Base-by-base conservation (phyloP, 2,888 invertebrate genomes). In the Elmis aenea region DNA sequence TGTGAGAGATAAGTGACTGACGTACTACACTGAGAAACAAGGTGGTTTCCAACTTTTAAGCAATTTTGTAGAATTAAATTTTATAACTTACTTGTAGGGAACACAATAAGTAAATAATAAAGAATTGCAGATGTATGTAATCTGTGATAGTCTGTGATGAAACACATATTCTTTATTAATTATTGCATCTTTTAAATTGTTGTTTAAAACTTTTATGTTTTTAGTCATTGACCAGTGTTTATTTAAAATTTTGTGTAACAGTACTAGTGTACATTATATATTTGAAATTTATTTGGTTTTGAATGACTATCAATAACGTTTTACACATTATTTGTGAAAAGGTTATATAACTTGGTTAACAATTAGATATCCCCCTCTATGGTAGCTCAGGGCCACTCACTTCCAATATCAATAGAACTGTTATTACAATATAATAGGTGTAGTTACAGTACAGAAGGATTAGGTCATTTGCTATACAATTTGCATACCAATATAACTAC, bases 351-450 rank as follows among this genome's bases (percentile, higher is more conserved):
- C n/a, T n/a, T n/a, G n/a, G n/a, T n/a, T n/a, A n/a, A n/a, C 39
- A 42, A 40, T 32, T 41, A 45, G 37, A 31, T 41, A 38, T 43
- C 49, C 50, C 47, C 50, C 49, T 44, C 46, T 50, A 59, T 63
- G 66, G 66, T 68, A 68, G 67, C 68, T 68, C 68, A 68, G 68
- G 68, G 67, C 58, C 64, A 65, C 64, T 65, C 66, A 68, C 65
- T 67, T 67, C 64, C 65, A 66, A 57, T 64, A 62, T 61, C 62
- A 64, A 65, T 66, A 67, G 53, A 51, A 51, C 46, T 51, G 51
- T 53, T 50, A 54, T 51, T 52, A 46, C 46, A 49, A 49, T 48
- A 45, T 48, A 54, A 50, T 53, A 53, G 50, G 40, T 46, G 45
- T 51, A 53, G 51, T 45, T 38, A 32, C 36, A 44, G 25, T 37